Evolutionary conservation across 30 jellyfish, hydroid and myxozoan species (phyloP).

Genomic region (Turritopsis rubra): DNA sequence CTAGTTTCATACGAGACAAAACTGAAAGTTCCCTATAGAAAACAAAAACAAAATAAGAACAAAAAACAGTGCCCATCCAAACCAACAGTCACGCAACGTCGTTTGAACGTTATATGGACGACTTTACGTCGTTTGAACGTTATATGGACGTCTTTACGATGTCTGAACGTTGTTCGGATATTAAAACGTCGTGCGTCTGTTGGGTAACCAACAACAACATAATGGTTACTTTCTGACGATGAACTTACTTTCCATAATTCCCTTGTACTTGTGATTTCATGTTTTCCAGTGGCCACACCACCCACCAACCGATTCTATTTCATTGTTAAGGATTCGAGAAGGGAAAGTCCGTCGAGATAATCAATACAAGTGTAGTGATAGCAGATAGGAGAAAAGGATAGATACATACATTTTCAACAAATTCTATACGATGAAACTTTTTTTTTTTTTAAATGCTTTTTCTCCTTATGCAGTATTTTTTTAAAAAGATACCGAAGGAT

Average conservation of each 20-base stretch:
- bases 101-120: no score
- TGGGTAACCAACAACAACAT: neutral
- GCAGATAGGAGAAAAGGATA: no score
- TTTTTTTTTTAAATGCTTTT: no score
- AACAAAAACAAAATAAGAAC: neutral
- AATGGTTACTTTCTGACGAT: neutral
- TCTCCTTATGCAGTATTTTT: no score
- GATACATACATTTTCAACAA: no score
- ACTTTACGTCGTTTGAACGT: no score
- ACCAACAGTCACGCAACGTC: no score
- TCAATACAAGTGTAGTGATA: no score
- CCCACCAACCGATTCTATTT: conserved; percentile 88
- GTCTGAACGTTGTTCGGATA: conserved; percentile 59
- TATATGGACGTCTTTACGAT: no score
- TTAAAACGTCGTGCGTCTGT: conserved; percentile 85
- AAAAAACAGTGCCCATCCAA: neutral
- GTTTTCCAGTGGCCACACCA: conserved; percentile 84
- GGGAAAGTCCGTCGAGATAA: neutral
- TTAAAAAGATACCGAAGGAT: no score
- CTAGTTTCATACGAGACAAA: conserved; percentile 50
- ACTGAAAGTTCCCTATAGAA: conserved; percentile 61
- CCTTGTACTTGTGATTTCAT: conserved; percentile 94
- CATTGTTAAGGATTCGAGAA: neutral
- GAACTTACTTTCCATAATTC: conserved; percentile 77
- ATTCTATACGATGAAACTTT: no score